These are phyloP conservation scores for Clavelina lepadiformis DNA, from an alignment of 23 tunicate species.

Conservation along the genomic window DNA sequence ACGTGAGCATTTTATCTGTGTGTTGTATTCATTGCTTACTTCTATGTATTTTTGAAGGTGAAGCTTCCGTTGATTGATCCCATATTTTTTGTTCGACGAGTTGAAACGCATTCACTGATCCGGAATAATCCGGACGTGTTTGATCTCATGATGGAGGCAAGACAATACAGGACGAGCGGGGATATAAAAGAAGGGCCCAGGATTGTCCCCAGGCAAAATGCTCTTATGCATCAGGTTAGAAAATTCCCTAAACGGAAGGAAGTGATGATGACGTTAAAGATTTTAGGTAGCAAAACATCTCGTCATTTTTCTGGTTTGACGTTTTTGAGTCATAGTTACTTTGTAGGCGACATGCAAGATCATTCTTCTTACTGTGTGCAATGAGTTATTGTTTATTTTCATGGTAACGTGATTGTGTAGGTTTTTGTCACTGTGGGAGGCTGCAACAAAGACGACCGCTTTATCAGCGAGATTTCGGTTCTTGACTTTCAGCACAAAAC, in stretches of 20 bases:
- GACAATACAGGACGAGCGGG: slow-evolving; percentile 18
- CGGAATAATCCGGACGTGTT: slow-evolving; percentile 31
- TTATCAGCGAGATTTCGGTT: slow-evolving; percentile 35
- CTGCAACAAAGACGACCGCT: slow-evolving; percentile 48
- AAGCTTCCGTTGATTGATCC: slow-evolving; percentile 47
- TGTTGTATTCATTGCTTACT: no score
- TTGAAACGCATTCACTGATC: slow-evolving; percentile 51
- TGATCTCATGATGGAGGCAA: slow-evolving; percentile 55
- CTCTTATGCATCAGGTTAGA: slow-evolving; percentile 36
- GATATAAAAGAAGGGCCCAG: slow-evolving; percentile 9
- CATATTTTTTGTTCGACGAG: slow-evolving; percentile 31
- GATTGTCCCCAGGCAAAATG: slow-evolving; percentile 31
- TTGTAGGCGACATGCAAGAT: no score
- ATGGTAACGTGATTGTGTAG: background rate
- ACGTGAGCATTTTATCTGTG: no score
- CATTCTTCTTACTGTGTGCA: no score
- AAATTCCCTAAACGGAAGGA: background rate
- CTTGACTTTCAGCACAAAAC: slow-evolving; percentile 73
- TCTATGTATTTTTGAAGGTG: slow-evolving; percentile 16
- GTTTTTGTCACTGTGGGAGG: slow-evolving; percentile 76
- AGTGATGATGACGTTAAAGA: no score
- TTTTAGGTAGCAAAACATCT: background rate
- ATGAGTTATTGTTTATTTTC: background rate
- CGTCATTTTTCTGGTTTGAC: no score
- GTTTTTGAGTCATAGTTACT: no score